Conservation (phyloP, 2,888 invertebrate genomes). For the Petrolisthes cinctipes region DNA sequence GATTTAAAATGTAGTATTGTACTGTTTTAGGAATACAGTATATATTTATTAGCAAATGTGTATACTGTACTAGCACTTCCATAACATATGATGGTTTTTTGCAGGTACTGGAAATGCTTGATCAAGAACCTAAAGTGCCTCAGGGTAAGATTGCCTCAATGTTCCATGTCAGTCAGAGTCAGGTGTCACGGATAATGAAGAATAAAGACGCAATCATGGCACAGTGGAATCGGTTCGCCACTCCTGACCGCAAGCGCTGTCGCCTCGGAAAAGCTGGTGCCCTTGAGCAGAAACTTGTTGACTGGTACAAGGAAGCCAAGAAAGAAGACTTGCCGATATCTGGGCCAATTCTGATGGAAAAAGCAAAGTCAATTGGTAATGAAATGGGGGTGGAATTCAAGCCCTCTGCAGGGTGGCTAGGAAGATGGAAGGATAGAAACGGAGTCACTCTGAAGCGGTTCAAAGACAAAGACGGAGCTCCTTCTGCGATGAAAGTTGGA, state of each 20-base stretch:
- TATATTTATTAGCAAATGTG: constrained; percentile 2
- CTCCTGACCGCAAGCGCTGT: constrained; percentile 48
- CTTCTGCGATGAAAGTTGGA: constrained; percentile 44
- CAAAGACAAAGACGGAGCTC: constrained; percentile 57
- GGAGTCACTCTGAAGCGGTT: constrained; percentile 53
- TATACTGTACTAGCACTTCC: not conserved
- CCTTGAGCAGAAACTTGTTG: constrained; percentile 50
- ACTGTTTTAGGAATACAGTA: not conserved
- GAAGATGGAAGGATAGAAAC: constrained; percentile 61
- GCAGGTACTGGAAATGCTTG: constrained; percentile 58
- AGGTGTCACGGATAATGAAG: constrained; percentile 59
- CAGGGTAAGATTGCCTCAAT: constrained; percentile 59
- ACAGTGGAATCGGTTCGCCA: constrained; percentile 55
- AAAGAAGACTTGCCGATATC: constrained; percentile 56
- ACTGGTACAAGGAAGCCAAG: constrained; percentile 60
- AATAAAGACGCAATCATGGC: constrained; percentile 50
- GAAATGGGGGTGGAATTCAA: constrained; percentile 59
- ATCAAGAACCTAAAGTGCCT: constrained; percentile 51
- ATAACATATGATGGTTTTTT: constrained; percentile 10
- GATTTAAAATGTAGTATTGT: not conserved
- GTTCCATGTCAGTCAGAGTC: constrained; percentile 60
- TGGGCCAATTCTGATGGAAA: constrained; percentile 60
- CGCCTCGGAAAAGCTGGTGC: constrained; percentile 50
- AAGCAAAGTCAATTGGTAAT: constrained; percentile 56
- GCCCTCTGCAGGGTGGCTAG: constrained; percentile 58